Evolutionary conservation across 1,140 invertebrate species (phyloP), one percentile per base, ranked within the genome.

Genomic region (Holcopasites calliopsidis): DNA sequence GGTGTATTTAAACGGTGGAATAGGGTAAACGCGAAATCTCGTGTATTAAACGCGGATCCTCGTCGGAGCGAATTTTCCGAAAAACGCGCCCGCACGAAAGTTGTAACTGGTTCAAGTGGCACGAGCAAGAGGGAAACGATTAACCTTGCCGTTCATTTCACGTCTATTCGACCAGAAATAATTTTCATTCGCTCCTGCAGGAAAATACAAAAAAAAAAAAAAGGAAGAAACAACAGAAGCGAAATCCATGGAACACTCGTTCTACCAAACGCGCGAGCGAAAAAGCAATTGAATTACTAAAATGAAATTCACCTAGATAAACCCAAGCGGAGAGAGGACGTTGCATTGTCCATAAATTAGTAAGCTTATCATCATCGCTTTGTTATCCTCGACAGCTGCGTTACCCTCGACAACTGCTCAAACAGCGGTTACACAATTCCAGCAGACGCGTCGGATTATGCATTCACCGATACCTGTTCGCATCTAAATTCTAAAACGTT

Each of bases 61-160:
- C 40, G 26, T n/a, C 21, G 42, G 47, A 66, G 54, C 64, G 44
- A 52, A 49, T 66, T 66, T 66, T 66, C 26, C 33, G 64, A 66
- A 66, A 35, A 52, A 52, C 52, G 64, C 61, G 61, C 49, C 61
- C 44, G 61, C 49, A n/a, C 42, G 61, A 49, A 65, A 65, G 61
- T 65, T 49, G 61, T 52, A 66, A 66, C 47, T 66, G 62, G 62
- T 65, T 65, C 62, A 65, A 65, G 62, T 65, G 62, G 62, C 31
- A 50, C 31, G 44, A 44, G n/a, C 47, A 33, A 33, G 62, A 65
- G 62, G 33, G 47, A 26, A 65, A 38, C 62, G 44, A 50, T 65
- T 65, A 65, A 65, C 62, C 62, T 65, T 65, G 47, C 62, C 44
- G 62, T 65, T 65, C 62, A 65, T 49, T 69, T 69, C 44, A 42